A percentile compares a stretch with the other conserved stretches of the same genome.
Conservation (phyloP, 1,140 invertebrate genomes). For the Trinorchestia longiramus region DNA sequence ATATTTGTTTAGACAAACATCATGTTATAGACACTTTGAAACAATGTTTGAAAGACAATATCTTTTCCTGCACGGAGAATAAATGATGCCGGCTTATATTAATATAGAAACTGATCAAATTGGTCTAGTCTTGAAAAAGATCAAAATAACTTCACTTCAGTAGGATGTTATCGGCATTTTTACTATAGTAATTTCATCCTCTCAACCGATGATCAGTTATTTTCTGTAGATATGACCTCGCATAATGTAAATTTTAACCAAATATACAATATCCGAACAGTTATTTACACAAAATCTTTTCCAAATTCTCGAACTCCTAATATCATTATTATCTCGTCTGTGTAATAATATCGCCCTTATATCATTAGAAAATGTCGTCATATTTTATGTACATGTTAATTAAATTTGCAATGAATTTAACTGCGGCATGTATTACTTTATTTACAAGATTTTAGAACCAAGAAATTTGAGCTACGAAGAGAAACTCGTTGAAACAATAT, state of each 20-base stretch:
- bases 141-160: too few relatives aligned
- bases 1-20: background rate
- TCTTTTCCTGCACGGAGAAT: background rate
- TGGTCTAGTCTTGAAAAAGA: too few relatives aligned
- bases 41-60: background rate
- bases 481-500: background rate
- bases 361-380: background rate
- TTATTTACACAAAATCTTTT: too few relatives aligned
- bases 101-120: too few relatives aligned
- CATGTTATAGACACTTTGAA: background rate
- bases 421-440: background rate
- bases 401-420: background rate
- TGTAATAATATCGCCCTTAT: background rate
- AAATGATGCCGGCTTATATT: background rate
- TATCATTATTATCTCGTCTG: too few relatives aligned
- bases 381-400: background rate
- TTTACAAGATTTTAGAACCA: background rate
- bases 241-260: too few relatives aligned
- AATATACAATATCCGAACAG: too few relatives aligned
- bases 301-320: too few relatives aligned
- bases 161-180: too few relatives aligned
- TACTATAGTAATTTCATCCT: too few relatives aligned
- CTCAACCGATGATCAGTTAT: too few relatives aligned
- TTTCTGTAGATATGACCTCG: too few relatives aligned
- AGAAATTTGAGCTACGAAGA: background rate